Evolutionary conservation across 2,797 vertebrate genomes (phyloP).

Genomic region (Melanogrammus aeglefinus): DNA sequence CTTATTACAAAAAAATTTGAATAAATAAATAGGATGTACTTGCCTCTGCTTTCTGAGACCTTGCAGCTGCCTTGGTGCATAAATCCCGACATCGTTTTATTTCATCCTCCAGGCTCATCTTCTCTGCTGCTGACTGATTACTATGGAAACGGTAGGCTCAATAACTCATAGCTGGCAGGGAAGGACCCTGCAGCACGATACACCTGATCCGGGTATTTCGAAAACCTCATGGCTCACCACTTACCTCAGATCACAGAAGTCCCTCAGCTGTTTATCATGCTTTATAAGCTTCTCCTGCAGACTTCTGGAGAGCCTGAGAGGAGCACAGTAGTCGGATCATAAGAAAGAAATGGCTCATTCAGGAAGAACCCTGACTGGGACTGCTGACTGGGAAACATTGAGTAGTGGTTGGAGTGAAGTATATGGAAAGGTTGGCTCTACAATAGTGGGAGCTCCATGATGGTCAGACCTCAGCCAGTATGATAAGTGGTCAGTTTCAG

Average conservation of each 20-base stretch:
- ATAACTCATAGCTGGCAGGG: not conserved
- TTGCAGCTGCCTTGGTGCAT: slow-evolving; percentile 58
- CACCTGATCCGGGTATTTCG: too few species aligned
- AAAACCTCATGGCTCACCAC: slow-evolving; percentile 1
- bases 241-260: slow-evolving; percentile 78
- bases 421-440: not conserved
- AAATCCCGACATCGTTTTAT: slow-evolving; percentile 64
- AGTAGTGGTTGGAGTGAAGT: not conserved
- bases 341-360: not conserved
- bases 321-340: not conserved
- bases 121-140: slow-evolving; percentile 78
- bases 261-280: slow-evolving; percentile 58
- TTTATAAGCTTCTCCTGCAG: slow-evolving; percentile 69
- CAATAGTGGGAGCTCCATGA: not conserved
- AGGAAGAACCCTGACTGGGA: too few species aligned
- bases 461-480: not conserved
- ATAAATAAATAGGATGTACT: not conserved
- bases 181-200: not conserved
- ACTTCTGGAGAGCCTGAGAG: slow-evolving; percentile 67
- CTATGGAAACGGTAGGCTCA: slow-evolving; percentile 56
- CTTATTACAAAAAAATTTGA: not conserved
- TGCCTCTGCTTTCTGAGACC: slow-evolving; percentile 82
- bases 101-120: slow-evolving; percentile 80
- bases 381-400: too few species aligned
- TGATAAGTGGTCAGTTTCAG: not conserved